A percentile compares a stretch with the other conserved stretches of the same genome.
Conservation (phyloP, 2,888 invertebrate genomes). For the Lycocerus yunnanus region DNA sequence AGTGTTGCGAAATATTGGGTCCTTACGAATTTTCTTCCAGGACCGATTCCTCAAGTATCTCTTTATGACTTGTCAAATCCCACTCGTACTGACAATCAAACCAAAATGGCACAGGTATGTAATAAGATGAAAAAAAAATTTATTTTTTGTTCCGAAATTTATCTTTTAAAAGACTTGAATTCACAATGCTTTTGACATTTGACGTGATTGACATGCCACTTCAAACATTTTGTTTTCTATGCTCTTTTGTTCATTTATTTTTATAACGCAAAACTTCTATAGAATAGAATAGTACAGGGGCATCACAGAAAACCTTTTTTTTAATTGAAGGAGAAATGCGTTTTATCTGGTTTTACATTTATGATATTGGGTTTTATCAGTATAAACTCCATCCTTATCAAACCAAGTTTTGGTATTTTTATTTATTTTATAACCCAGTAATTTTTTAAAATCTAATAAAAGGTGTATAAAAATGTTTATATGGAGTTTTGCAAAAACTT, state of each 20-base stretch:
- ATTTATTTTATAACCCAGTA: no score
- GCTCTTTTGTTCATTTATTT: not conserved
- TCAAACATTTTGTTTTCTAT: not conserved
- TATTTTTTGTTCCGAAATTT: no score
- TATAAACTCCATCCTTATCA: not conserved
- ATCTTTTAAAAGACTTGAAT: not conserved
- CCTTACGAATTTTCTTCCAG: slow-evolving; percentile 79
- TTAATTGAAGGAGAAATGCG: not conserved
- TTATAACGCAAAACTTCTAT: not conserved
- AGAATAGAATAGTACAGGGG: not conserved
- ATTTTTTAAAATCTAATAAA: no score
- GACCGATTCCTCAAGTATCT: slow-evolving; percentile 75
- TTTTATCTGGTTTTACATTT: not conserved
- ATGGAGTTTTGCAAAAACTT: no score
- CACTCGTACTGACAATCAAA: slow-evolving; percentile 63
- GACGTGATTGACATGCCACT: not conserved
- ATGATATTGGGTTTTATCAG: not conserved
- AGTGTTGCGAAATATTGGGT: slow-evolving; percentile 84
- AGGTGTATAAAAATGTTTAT: no score
- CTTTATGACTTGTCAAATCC: slow-evolving; percentile 69
- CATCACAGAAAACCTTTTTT: not conserved
- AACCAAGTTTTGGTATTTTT: no score
- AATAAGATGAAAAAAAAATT: not conserved
- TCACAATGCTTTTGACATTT: not conserved
- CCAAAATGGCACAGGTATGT: slow-evolving; percentile 65